Percentiles rank a stretch among this genome's conserved stretches.
phyloP scores from a whole-genome alignment of 2,888 invertebrate genomes.

The Pachydiplax longipennis region DNA sequence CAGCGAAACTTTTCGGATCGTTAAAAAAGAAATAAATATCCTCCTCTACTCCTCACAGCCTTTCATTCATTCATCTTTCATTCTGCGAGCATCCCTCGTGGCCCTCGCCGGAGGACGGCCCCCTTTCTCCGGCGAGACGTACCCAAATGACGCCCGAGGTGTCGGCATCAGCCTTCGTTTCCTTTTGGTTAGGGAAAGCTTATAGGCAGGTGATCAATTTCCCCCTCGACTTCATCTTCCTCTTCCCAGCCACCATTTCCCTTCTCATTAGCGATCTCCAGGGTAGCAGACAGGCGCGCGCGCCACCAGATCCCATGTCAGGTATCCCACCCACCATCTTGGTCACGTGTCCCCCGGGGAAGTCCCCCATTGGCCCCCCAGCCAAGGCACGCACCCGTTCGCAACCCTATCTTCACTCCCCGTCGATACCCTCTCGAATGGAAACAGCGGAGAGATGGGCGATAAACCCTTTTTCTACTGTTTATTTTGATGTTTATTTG shows the following conservation, averaged over 20 bases:
- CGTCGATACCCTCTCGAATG: neutral
- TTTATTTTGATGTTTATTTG: neutral
- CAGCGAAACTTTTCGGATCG: neutral
- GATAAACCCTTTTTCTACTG: too few species aligned
- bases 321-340: neutral
- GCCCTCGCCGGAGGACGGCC: too few species aligned
- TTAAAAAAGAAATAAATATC: neutral
- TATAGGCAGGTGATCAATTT: neutral
- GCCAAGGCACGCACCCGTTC: neutral
- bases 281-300: neutral
- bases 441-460: neutral
- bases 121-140: too few species aligned
- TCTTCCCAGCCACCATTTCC: neutral
- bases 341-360: neutral
- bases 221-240: neutral
- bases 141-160: neutral
- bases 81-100: neutral
- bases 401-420: neutral
- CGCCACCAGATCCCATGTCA: neutral
- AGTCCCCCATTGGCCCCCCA: neutral
- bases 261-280: neutral
- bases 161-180: neutral
- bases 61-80: neutral
- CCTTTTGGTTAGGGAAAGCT: neutral
- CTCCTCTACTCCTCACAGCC: neutral